phyloP scores from a whole-genome alignment of 2,113 vertebrate genomes.

The Lonchura striata region DNA sequence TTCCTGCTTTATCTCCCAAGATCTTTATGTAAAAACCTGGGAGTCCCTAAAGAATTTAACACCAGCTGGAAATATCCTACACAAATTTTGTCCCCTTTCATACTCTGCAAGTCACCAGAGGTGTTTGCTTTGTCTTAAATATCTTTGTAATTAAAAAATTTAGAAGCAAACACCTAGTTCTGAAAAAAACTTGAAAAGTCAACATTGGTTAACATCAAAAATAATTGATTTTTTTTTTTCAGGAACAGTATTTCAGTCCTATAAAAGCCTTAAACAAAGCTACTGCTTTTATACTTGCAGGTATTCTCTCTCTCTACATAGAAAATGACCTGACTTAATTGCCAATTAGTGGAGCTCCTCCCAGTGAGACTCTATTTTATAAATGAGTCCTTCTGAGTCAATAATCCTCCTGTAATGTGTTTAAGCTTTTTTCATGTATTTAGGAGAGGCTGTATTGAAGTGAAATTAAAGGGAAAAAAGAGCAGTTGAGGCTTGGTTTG shows the following conservation, averaged over 20 bases:
- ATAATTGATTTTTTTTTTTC: accelerated
- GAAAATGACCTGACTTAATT: neutral
- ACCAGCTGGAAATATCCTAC: neutral
- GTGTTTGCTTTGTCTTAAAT: neutral
- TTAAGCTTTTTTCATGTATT: accelerated
- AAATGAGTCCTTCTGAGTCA: neutral
- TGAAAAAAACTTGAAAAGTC: neutral
- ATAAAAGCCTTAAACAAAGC: neutral
- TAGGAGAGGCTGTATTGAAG: accelerated
- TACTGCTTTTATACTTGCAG: accelerated
- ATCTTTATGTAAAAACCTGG: neutral
- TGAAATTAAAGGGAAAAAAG: neutral
- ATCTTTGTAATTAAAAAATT: accelerated
- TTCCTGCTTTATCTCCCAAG: neutral
- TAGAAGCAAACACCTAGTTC: accelerated
- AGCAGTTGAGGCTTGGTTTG: accelerated
- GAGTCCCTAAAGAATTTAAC: neutral
- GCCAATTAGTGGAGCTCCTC: neutral
- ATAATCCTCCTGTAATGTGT: accelerated
- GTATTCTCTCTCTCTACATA: neutral
- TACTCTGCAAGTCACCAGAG: accelerated
- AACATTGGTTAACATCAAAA: accelerated
- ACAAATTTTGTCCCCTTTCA: accelerated
- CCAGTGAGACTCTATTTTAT: neutral
- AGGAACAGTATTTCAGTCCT: accelerated